Conservation (phyloP, 2,113 vertebrate species). For the Paradoxurus hermaphroditus region DNA sequence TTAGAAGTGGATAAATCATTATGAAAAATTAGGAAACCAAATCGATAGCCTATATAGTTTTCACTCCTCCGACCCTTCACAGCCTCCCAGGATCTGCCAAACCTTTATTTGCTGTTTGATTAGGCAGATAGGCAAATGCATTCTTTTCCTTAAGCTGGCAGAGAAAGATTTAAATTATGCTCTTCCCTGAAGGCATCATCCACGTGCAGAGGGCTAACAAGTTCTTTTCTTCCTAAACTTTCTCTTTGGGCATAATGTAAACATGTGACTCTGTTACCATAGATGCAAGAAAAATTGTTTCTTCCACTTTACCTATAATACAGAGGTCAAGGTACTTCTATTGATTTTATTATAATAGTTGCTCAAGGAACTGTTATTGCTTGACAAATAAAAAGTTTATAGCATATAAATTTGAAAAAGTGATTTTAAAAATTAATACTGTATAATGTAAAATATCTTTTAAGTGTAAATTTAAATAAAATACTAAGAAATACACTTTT, state of each 20-base stretch:
- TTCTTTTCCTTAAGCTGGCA: not conserved
- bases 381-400: not conserved
- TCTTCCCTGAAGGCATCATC: not conserved
- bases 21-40: not conserved
- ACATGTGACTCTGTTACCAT: not conserved
- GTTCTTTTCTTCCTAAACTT: not conserved
- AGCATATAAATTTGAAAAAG: not conserved
- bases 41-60: not conserved
- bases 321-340: not conserved
- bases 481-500: not conserved
- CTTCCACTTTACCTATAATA: not conserved
- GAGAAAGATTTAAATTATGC: not conserved
- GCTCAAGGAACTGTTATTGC: not conserved
- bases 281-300: not conserved
- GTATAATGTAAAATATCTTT: not conserved
- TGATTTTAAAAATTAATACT: not conserved
- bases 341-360: not conserved
- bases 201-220: not conserved
- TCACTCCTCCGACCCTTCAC: not conserved
- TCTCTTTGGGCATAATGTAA: not conserved
- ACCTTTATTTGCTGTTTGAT: not conserved
- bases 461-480: not conserved
- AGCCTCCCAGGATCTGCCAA: not conserved
- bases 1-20: not conserved
- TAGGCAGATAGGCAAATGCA: not conserved